phyloP scores from a whole-genome alignment of 2,888 invertebrate genomes.

The Tortrix viridana region DNA sequence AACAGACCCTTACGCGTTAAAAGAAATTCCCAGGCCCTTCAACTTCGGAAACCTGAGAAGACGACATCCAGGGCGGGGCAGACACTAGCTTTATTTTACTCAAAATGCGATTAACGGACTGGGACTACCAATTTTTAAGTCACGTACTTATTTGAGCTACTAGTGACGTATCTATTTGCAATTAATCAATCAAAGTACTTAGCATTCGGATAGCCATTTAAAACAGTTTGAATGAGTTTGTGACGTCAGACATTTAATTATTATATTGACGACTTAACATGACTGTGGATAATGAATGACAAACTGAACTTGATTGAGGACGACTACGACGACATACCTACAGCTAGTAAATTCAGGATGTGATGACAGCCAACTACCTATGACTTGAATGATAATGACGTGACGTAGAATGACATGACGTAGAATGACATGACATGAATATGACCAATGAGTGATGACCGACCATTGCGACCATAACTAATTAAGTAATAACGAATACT shows the following conservation, averaged over 20 bases:
- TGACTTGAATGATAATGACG: constrained; percentile 10
- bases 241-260: too few species aligned
- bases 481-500: too few species aligned
- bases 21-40: constrained; percentile 75
- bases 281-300: neutral
- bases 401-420: constrained; percentile 16
- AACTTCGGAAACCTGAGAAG: constrained; percentile 56
- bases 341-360: constrained; percentile 11
- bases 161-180: too few species aligned
- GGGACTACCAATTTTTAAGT: neutral
- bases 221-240: too few species aligned
- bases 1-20: constrained; percentile 70
- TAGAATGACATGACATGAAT: neutral
- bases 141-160: too few species aligned
- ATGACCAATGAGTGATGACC: neutral
- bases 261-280: constrained; percentile 4
- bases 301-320: neutral
- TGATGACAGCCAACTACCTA: constrained; percentile 3
- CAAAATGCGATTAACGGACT: neutral
- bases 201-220: too few species aligned
- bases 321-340: neutral
- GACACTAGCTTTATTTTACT: constrained; percentile 19
- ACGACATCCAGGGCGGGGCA: constrained; percentile 56
- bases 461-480: neutral
- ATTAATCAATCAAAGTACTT: too few species aligned